Evolutionary conservation across 2,888 invertebrate species (phyloP).

Genomic region (Parelbella ahira): DNA sequence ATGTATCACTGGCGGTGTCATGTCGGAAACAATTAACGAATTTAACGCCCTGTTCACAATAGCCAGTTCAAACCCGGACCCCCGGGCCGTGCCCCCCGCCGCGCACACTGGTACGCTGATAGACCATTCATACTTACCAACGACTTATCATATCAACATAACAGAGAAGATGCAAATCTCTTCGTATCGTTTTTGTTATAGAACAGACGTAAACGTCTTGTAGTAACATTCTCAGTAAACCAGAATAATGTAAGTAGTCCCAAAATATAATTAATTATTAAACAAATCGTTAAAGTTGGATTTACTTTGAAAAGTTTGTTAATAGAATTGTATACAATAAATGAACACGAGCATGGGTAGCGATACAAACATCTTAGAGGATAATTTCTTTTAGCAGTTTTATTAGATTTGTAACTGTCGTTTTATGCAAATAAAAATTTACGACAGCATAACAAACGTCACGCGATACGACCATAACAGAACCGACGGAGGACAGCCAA

Average conservation of each 20-base stretch:
- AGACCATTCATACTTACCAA: slow-evolving; percentile 10
- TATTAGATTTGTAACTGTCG: slow-evolving; percentile 20
- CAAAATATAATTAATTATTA: no score
- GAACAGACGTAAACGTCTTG: no score
- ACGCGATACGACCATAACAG: slow-evolving; percentile 21
- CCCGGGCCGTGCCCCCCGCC: slow-evolving; percentile 12
- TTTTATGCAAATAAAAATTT: slow-evolving; percentile 22
- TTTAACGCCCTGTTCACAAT: slow-evolving; percentile 14
- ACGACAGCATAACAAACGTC: slow-evolving; percentile 12
- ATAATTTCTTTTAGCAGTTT: slow-evolving; percentile 20
- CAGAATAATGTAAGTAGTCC: no score
- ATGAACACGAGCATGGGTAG: no score
- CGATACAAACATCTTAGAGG: background rate
- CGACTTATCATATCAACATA: slow-evolving; percentile 12
- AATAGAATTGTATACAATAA: no score
- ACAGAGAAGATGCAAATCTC: no score
- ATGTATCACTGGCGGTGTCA: slow-evolving; percentile 1
- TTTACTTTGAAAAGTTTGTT: no score
- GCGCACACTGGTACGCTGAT: slow-evolving; percentile 1
- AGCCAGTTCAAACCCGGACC: slow-evolving; percentile 8
- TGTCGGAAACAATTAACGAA: slow-evolving; percentile 17
- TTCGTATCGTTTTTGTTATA: no score
- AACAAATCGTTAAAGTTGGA: no score
- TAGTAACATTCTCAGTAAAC: no score
- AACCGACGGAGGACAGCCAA: slow-evolving; percentile 29